These are phyloP conservation scores for Cottus gobio DNA, from an alignment of 2,113 vertebrate genomes.

Conservation along the genomic window DNA sequence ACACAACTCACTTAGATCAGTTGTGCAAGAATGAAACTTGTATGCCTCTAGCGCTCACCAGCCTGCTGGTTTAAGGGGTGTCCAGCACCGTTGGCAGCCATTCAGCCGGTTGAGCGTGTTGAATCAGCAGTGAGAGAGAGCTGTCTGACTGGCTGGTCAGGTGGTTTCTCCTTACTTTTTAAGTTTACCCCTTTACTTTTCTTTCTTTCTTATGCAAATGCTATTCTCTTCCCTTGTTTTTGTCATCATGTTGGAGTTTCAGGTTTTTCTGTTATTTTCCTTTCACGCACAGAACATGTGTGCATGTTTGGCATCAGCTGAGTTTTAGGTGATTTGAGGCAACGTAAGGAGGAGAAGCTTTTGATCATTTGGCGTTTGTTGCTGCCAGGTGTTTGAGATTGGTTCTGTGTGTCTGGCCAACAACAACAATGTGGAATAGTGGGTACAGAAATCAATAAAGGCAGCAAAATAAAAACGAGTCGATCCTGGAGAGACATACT, in stretches of 20 bases:
- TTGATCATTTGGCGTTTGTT: slow-evolving; percentile 5
- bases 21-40: background rate
- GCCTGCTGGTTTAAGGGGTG: background rate
- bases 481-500: background rate
- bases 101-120: background rate
- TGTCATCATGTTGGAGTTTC: background rate
- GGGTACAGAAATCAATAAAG: slow-evolving; percentile 8
- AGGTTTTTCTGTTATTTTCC: background rate
- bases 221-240: background rate
- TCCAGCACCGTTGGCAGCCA: background rate
- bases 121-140: background rate
- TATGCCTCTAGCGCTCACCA: background rate
- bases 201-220: background rate
- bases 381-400: background rate
- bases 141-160: background rate
- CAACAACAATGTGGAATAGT: background rate
- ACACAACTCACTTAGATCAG: background rate
- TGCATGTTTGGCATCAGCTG: background rate
- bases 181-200: background rate
- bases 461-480: background rate
- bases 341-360: background rate
- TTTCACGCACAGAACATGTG: background rate
- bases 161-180: background rate
- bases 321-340: background rate
- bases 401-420: background rate